Conservation (phyloP, 2,888 invertebrate species). For the Xanthia togata region DNA sequence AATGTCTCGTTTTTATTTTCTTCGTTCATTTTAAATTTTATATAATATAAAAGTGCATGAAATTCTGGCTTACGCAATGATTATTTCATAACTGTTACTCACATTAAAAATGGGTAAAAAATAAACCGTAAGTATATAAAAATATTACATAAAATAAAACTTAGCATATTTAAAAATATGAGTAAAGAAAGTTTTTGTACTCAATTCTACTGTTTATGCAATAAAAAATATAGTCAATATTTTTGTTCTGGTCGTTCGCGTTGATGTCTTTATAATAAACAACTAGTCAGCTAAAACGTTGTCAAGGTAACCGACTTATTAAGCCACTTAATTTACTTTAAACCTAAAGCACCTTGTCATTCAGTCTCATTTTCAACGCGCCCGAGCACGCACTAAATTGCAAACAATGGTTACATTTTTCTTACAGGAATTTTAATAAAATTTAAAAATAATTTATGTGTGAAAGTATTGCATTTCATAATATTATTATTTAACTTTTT, state of each 20-base stretch:
- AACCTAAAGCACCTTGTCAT: fast-evolving
- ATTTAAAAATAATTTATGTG: slow-evolving; percentile 43
- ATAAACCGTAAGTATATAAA: background rate
- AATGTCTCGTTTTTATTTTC: slow-evolving; percentile 79
- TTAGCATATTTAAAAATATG: slow-evolving; percentile 1
- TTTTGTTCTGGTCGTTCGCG: slow-evolving; percentile 12
- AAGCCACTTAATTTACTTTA: slow-evolving; percentile 4
- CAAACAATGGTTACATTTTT: slow-evolving; percentile 49
- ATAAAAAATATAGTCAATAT: background rate
- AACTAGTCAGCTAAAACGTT: slow-evolving; percentile 34
- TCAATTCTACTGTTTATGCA: slow-evolving; percentile 13
- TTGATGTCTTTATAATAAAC: slow-evolving; percentile 59
- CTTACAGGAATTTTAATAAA: slow-evolving; percentile 42
- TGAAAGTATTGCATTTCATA: slow-evolving; percentile 49
- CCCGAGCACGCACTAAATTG: background rate
- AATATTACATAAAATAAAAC: slow-evolving; percentile 29
- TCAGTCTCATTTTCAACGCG: background rate
- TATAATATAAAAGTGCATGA: background rate
- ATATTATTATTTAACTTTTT: slow-evolving; percentile 56
- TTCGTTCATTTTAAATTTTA: slow-evolving; percentile 65
- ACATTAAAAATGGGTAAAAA: slow-evolving; percentile 24
- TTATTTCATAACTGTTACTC: slow-evolving; percentile 11
- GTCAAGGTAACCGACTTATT: slow-evolving; percentile 48
- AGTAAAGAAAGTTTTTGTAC: slow-evolving; percentile 36
- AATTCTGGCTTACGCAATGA: slow-evolving; percentile 17